Evolutionary conservation across 2,113 vertebrate genomes (phyloP).

Genomic region (Cromileptes altivelis): DNA sequence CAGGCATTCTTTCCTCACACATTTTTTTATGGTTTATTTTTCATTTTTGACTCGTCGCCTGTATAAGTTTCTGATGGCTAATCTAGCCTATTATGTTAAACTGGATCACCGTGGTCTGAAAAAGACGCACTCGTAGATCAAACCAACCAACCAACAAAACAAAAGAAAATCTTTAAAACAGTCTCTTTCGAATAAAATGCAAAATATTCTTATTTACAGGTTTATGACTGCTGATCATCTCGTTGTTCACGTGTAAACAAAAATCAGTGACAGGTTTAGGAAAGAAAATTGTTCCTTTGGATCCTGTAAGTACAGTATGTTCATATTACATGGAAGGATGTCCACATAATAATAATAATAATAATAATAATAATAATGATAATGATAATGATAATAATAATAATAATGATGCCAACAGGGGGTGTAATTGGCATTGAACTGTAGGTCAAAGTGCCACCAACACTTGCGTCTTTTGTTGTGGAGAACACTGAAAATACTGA

Average conservation of each 20-base stretch:
- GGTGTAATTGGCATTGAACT: constrained; percentile 46
- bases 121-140: constrained; percentile 55
- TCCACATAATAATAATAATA: constrained; percentile 21
- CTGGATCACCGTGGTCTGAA: constrained; percentile 65
- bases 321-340: constrained; percentile 41
- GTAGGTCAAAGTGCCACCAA: constrained; percentile 61
- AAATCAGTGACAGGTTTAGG: constrained; percentile 48
- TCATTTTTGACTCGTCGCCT: not conserved
- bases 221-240: constrained; percentile 55
- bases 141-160: constrained; percentile 1
- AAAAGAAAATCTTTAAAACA: constrained; percentile 58
- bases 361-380: constrained; percentile 53
- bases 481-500: constrained; percentile 70
- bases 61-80: constrained; percentile 63
- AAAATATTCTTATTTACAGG: constrained; percentile 88
- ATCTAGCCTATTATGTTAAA: constrained; percentile 64
- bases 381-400: constrained; percentile 61
- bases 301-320: constrained; percentile 23
- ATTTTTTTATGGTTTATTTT: not conserved
- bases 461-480: constrained; percentile 44
- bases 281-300: constrained; percentile 52
- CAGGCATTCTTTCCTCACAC: constrained; percentile 21
- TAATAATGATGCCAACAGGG: constrained; percentile 52
- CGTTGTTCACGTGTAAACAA: constrained; percentile 50
- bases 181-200: constrained; percentile 77